Evolutionary conservation across 2,797 vertebrate species (phyloP), one percentile per base, ranked within the genome.

Genomic region (Pygocentrus nattereri): DNA sequence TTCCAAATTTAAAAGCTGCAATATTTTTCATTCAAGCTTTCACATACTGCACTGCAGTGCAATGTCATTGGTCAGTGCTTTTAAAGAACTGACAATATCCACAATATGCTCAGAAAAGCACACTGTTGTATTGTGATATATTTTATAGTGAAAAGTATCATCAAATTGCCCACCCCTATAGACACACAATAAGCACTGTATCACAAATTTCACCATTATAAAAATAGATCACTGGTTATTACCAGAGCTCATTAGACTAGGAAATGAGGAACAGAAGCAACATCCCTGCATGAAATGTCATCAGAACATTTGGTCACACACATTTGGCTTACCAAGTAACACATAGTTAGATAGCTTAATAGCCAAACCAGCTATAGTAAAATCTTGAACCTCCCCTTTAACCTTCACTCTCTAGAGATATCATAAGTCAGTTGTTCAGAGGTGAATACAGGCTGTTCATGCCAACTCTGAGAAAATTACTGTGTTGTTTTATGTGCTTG

Each of bases 321-420:
- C 38, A 65, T 73, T 79, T 73, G 59, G 58, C 23, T 61, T 75
- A 38, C 62, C 30, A 38, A 61, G 41, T 21, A 67, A 38, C 68
- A 62, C 15, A 0, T 47, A 68, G 62, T 50, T 69, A 75, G 11
- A 67, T 10, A 67, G 64, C 31, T n/a, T 44, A 82, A 62, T 56
- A 62, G n/a, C 65, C 71, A 68, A 74, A 54, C 62, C 49, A 67
- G n/a, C 71, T 50, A 62, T 47, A 67, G 76, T 71, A 61, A 44
- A 77, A 74, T 52, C 68, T 82, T 73, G 78, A 78, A 58, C 58
- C 69, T 68, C 78, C 69, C 68, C 78, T 68, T 82, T 82, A 67
- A 78, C 74, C 81, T 78, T 82, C 82, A 47, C 80, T 82, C 74
- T 77, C 74, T 54, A 31, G 65, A 82, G 80, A 76, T 54, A 76